A percentile compares a stretch with the other conserved stretches of the same genome.
Evolutionary conservation across 2,113 vertebrate species (phyloP).

Genomic region (Crotalus viridis): DNA sequence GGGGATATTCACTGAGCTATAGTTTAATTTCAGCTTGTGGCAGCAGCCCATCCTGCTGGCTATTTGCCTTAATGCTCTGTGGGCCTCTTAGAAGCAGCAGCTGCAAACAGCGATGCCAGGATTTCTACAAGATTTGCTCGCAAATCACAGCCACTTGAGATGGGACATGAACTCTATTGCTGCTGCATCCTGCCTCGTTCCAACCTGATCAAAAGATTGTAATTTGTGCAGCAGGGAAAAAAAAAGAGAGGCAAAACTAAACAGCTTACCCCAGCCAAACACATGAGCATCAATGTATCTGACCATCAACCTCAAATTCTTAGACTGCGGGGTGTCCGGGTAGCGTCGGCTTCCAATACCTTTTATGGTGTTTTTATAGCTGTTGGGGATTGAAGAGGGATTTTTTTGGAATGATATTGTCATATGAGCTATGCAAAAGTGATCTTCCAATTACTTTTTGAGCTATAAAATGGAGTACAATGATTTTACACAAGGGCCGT

Average conservation of each 20-base stretch:
- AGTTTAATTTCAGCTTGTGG: slow-evolving; percentile 27
- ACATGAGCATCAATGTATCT: not conserved
- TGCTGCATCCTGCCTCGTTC: not conserved
- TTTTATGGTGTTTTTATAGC: not conserved
- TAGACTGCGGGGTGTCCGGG: not conserved
- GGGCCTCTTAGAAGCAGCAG: slow-evolving; percentile 14
- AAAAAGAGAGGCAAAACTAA: not conserved
- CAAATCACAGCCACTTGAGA: not conserved
- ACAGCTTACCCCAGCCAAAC: not conserved
- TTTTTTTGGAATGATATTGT: not conserved
- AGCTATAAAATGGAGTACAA: not conserved
- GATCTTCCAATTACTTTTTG: not conserved
- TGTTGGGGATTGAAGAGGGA: not conserved
- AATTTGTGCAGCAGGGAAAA: not conserved
- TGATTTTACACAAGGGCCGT: not conserved
- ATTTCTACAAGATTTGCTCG: not conserved
- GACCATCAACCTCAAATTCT: not conserved
- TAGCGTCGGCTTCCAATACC: not conserved
- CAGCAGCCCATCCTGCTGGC: slow-evolving; percentile 16
- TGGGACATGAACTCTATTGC: not conserved
- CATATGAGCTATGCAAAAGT: not conserved
- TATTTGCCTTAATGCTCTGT: slow-evolving; percentile 24
- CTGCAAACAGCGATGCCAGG: not conserved
- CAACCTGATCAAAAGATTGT: not conserved
- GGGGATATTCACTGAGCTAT: slow-evolving; percentile 11